These are phyloP conservation scores for Atractosteus spatula DNA, from an alignment of 2,113 vertebrate species.

Conservation along the genomic window DNA sequence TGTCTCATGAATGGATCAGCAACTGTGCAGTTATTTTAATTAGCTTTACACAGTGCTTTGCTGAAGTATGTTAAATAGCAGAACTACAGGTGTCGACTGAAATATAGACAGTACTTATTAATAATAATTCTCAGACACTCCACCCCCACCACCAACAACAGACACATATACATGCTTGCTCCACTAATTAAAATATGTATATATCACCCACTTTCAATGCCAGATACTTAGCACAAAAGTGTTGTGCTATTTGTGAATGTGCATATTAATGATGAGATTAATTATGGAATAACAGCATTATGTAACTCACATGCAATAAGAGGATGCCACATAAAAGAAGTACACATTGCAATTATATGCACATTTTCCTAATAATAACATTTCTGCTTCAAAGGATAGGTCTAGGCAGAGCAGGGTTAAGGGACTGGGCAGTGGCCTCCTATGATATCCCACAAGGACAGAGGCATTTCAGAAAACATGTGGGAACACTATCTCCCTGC, in stretches of 20 bases:
- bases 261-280: conserved; percentile 23
- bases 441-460: too few relatives aligned
- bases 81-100: conserved; percentile 39
- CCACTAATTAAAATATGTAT: conserved; percentile 36
- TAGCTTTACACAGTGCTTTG: conserved; percentile 50
- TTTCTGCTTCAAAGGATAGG: too few relatives aligned
- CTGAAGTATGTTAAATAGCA: conserved; percentile 47
- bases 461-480: too few relatives aligned
- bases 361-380: too few relatives aligned
- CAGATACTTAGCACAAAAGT: conserved; percentile 24
- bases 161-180: conserved; percentile 10
- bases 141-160: conserved; percentile 26
- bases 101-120: conserved; percentile 45
- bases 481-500: conserved; percentile 25
- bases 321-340: too few relatives aligned
- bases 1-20: conserved; percentile 50
- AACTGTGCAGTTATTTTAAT: conserved; percentile 52
- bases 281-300: not conserved
- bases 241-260: conserved; percentile 16
- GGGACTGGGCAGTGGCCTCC: too few relatives aligned
- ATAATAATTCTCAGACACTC: conserved; percentile 40
- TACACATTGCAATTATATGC: too few relatives aligned
- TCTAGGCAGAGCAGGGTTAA: too few relatives aligned
- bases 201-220: conserved; percentile 27
- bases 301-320: too few relatives aligned